Base-by-base conservation (phyloP, 2,113 vertebrate species). In the Lasiurus cinereus region DNA sequence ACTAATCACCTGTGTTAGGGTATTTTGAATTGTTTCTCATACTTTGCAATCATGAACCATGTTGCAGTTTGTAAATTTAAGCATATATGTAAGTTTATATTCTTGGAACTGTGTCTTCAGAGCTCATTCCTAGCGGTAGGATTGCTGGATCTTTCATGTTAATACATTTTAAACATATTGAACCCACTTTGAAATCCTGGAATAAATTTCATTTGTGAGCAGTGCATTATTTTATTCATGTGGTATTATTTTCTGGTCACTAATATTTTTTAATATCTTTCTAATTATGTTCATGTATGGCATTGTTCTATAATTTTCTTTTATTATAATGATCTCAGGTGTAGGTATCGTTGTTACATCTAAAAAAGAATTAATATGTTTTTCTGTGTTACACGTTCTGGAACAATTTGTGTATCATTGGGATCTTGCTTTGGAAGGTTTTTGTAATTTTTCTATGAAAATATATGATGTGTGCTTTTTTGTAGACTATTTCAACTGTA, bases 371-470 rank as follows among this genome's bases (percentile, higher is more conserved):
- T 77, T 56, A 77, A 83, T 18, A 76, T 56, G 59, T 83, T 48
- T 29, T 18, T 48, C 59, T 62, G 48, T 74, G 83, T 52, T 62
- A 31, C 22, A 64, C 36, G 10, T 19, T 64, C 56, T 50, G 43
- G 29, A 31, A 64, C n/a, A 66, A 83, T 91, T 83, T 21, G 5
- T 22, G 1, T 43, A 39, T 7, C 33, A 21, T 11, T 73, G 52
- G 22, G 36, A 21, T 59, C 43, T 83, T 62, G 18, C 36, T 83
- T 91, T 56, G 73, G 54, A 83, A 83, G 16, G 22, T 62, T 50
- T 83, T 73, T 73, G 48, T 43, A 73, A 73, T 62, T 83, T 87
- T 64, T n/a, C 16, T 91, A 12, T 74, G 56, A 74, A 91, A 74
- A 50, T 62, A 31, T 66, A 31, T 0, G 56, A 22, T 2, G 8